Evolutionary conservation across 2,113 vertebrate species (phyloP).

Genomic region (Trematomus loennbergii): DNA sequence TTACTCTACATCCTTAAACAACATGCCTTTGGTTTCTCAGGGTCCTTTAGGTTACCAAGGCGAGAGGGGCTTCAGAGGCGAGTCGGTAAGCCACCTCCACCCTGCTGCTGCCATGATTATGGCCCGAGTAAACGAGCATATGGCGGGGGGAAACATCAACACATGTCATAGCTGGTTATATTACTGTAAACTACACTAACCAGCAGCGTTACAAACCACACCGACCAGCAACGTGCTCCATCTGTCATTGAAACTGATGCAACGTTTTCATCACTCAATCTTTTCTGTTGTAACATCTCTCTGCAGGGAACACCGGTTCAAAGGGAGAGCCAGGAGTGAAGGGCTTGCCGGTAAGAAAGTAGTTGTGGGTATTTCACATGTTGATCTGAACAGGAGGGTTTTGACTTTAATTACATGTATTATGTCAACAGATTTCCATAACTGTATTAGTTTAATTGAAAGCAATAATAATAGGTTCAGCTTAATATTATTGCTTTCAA

Average conservation of each 20-base stretch:
- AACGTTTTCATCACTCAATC: slow-evolving; percentile 12
- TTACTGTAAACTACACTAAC: slow-evolving; percentile 59
- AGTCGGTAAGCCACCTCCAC: slow-evolving; percentile 82
- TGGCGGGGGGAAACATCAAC: slow-evolving; percentile 42
- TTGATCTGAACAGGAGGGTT: neutral
- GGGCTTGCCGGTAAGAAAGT: slow-evolving; percentile 91
- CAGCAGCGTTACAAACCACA: slow-evolving; percentile 44
- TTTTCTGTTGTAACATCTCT: slow-evolving; percentile 38
- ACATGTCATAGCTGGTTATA: slow-evolving; percentile 57
- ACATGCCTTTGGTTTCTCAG: slow-evolving; percentile 76
- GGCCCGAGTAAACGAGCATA: slow-evolving; percentile 16
- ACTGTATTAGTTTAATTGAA: too few species aligned
- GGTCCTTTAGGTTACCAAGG: slow-evolving; percentile 89
- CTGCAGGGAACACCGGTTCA: slow-evolving; percentile 87
- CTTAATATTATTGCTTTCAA: too few species aligned
- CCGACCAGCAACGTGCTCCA: slow-evolving; percentile 26
- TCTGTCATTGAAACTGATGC: slow-evolving; percentile 27
- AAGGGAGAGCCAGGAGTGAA: slow-evolving; percentile 93
- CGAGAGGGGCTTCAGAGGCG: slow-evolving; percentile 88
- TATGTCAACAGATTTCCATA: too few species aligned
- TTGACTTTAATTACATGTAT: neutral
- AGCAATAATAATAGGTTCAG: too few species aligned
- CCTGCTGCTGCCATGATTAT: slow-evolving; percentile 18
- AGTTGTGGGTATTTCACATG: slow-evolving; percentile 26
- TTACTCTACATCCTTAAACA: slow-evolving; percentile 2